A percentile compares a stretch with the other conserved stretches of the same genome.
Evolutionary conservation across 2,797 vertebrate species (phyloP).

Genomic region (Sebastiscus tertius): DNA sequence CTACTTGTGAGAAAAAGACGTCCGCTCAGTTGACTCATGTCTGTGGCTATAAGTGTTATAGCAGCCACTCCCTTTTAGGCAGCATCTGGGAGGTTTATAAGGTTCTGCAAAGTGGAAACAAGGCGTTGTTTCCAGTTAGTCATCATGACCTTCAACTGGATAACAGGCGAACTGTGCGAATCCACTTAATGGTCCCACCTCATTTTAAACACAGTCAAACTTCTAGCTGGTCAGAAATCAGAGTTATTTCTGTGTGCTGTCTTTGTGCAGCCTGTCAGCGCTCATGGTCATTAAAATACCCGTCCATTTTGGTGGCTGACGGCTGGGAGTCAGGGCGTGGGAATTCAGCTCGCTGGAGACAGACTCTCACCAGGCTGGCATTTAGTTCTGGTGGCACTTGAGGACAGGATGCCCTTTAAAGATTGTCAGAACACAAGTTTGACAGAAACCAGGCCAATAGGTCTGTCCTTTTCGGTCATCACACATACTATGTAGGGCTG

Average conservation of each 20-base stretch:
- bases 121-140: neutral
- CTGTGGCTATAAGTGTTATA: slow-evolving; percentile 17
- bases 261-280: slow-evolving; percentile 47
- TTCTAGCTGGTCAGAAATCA: slow-evolving; percentile 13
- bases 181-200: slow-evolving; percentile 15
- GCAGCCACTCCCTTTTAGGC: slow-evolving; percentile 39
- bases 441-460: slow-evolving; percentile 33
- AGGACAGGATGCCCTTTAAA: slow-evolving; percentile 3
- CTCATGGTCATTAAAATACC: slow-evolving; percentile 50
- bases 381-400: slow-evolving; percentile 28
- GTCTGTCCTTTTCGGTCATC: neutral
- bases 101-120: slow-evolving; percentile 31
- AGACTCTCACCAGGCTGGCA: slow-evolving; percentile 32
- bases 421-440: slow-evolving; percentile 34
- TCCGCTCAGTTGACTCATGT: slow-evolving; percentile 41
- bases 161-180: slow-evolving; percentile 11
- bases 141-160: slow-evolving; percentile 4
- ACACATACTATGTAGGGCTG: neutral
- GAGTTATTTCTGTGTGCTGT: slow-evolving; percentile 39
- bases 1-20: neutral
- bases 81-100: slow-evolving; percentile 28
- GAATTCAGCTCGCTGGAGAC: slow-evolving; percentile 20
- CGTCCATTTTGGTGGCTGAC: slow-evolving; percentile 28
- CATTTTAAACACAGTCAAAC: neutral
- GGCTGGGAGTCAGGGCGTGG: slow-evolving; percentile 48